Evolutionary conservation across 2,797 vertebrate species (phyloP), one percentile per base, ranked within the genome.

Genomic region (Gorsachius magnificus): DNA sequence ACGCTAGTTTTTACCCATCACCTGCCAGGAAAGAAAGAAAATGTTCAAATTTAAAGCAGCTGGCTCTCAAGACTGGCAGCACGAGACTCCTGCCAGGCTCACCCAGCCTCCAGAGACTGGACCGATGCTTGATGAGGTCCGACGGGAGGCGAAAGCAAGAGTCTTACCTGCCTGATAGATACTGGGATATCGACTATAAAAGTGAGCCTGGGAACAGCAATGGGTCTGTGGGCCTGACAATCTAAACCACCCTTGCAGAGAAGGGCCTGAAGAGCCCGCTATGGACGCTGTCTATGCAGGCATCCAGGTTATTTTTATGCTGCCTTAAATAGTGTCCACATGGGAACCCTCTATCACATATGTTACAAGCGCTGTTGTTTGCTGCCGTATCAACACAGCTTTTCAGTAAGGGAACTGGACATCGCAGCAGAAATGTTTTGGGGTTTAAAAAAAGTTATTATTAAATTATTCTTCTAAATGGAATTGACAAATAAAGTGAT

Each of bases 171-270:
- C 63, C 50, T 69, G 15, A 31, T 0, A 74, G 68, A 13, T 20
- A 17, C 13, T 3, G 10, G 6, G 22, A 61, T 41, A 80, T 43
- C 45, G 22, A 6, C 24, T 15, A 14, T 8, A 41, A 41, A 69
- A 71, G 6, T 0, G 1, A 24, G 28, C 5, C 22, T 57, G n/a
- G 41, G 29, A 66, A 45, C 4, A 50, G 29, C 0, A 8, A 16
- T 8, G 43, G 28, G 38, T 45, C 36, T 38, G 57, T 17, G 51
- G 58, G 38, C 22, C 33, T 12, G 8, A 24, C 2, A 16, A 24
- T 36, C 24, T 41, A 53, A 56, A 24, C 19, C 46, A 46, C 13
- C 38, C 56, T 14, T 16, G 46, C 36, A 64, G 68, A 61, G n/a
- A 56, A 74, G 36, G 46, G 29, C 11, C 13, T 0, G 10, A 78